Evolutionary conservation across 2,113 vertebrate genomes (phyloP).

Genomic region (Speoplatyrhinus poulsoni): DNA sequence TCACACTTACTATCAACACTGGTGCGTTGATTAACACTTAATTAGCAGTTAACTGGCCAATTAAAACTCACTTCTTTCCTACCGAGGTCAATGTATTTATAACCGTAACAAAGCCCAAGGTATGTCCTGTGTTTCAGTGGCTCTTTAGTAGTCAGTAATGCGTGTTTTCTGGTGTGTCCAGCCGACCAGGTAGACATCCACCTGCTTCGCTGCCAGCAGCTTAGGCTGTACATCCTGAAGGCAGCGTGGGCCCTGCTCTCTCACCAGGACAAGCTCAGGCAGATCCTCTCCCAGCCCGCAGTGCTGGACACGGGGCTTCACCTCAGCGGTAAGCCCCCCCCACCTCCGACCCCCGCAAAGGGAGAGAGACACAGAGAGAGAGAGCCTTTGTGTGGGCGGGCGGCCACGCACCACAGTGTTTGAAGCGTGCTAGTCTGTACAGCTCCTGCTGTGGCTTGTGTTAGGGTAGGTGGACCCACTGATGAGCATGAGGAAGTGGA

Average conservation of each 20-base stretch:
- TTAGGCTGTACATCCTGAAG: conserved; percentile 93
- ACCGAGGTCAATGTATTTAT: no score
- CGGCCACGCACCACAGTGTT: neutral
- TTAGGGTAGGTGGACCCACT: no score
- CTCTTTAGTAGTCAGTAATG: no score
- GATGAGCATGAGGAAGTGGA: no score
- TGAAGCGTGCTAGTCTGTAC: neutral
- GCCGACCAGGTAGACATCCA: conserved; percentile 94
- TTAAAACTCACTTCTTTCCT: no score
- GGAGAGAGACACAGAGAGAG: neutral
- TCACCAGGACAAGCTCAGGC: conserved; percentile 93
- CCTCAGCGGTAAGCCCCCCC: conserved; percentile 77
- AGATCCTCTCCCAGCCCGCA: conserved; percentile 93
- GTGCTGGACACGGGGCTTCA: conserved; percentile 80
- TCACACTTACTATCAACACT: no score
- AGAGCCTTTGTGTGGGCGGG: neutral
- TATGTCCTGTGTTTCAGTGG: no score
- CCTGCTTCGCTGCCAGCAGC: conserved; percentile 89
- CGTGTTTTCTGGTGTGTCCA: conserved; percentile 5
- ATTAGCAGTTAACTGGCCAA: no score
- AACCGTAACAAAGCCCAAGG: no score
- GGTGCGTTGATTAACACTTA: no score
- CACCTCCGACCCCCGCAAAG: neutral
- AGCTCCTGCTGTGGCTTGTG: no score
- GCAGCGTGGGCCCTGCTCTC: conserved; percentile 90